A percentile compares a stretch with the other conserved stretches of the same genome.
phyloP scores from a whole-genome alignment of 2,113 vertebrate species.

The Oryzias melastigma region DNA sequence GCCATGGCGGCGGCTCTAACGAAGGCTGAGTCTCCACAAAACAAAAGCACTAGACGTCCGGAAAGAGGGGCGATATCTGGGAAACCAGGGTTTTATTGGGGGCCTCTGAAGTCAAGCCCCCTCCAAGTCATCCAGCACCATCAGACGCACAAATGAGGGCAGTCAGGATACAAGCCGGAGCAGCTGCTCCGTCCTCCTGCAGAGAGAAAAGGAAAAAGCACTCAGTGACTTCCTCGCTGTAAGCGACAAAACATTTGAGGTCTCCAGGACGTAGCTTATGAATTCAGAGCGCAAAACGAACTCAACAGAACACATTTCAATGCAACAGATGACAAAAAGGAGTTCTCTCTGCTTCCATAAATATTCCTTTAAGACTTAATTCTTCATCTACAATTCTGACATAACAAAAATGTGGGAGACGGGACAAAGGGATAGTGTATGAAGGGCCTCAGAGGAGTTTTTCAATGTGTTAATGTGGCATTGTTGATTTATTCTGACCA shows the following conservation, averaged over 20 bases:
- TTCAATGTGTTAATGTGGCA: no score
- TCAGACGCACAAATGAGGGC: slow-evolving; percentile 21
- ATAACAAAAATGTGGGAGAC: no score
- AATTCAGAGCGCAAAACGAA: neutral
- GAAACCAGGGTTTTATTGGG: slow-evolving; percentile 47
- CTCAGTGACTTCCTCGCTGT: slow-evolving; percentile 53
- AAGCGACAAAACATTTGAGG: slow-evolving; percentile 32
- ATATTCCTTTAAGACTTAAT: no score
- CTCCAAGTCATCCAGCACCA: slow-evolving; percentile 52
- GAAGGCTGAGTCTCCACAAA: neutral
- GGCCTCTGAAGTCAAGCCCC: slow-evolving; percentile 36
- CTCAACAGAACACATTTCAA: neutral
- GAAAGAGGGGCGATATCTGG: slow-evolving; percentile 18
- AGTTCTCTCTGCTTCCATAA: no score
- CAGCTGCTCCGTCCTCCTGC: slow-evolving; percentile 43
- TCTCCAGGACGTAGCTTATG: neutral
- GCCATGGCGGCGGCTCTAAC: slow-evolving; percentile 61
- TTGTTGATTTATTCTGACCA: no score
- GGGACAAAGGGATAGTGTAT: no score
- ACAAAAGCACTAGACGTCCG: neutral
- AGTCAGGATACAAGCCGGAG: slow-evolving; percentile 47
- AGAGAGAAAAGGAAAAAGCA: slow-evolving; percentile 52
- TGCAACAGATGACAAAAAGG: no score
- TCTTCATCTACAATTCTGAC: no score
- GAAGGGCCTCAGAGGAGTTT: no score